A percentile compares a stretch with the other conserved stretches of the same genome.
Evolutionary conservation across 37 sponge, comb jelly and placozoan species (phyloP).

Genomic region (Amphimedon queenslandica): DNA sequence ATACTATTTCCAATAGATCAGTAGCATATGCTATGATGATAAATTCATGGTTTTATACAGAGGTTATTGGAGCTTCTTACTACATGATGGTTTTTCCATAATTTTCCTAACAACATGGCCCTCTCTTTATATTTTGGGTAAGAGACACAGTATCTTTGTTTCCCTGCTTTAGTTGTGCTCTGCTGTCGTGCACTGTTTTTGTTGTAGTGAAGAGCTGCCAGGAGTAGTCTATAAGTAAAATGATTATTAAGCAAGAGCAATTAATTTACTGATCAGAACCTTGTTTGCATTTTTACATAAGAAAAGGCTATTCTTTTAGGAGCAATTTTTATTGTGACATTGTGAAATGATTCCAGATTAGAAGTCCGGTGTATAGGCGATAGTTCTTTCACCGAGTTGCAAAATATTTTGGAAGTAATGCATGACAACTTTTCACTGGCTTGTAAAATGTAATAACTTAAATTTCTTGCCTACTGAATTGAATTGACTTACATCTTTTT

Average conservation of each 20-base stretch:
- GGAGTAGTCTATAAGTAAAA: not conserved
- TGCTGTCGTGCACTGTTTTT: not conserved
- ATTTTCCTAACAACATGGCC: slow-evolving; percentile 7
- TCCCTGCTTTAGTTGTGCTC: not conserved
- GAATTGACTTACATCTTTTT: slow-evolving; percentile 20
- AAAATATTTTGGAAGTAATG: slow-evolving; percentile 17
- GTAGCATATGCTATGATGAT: not conserved
- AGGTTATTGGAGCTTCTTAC: slow-evolving; percentile 7
- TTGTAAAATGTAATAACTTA: too few species aligned
- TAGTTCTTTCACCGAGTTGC: slow-evolving; percentile 22
- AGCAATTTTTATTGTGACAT: slow-evolving; percentile 54
- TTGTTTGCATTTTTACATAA: slow-evolving; percentile 34
- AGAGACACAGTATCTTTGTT: not conserved
- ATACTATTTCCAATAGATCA: not conserved
- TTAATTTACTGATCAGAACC: too few species aligned
- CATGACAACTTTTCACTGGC: slow-evolving; percentile 26
- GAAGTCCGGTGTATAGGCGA: slow-evolving; percentile 47
- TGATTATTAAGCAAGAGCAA: too few species aligned
- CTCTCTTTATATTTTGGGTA: slow-evolving; percentile 7
- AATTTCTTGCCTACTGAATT: too few species aligned
- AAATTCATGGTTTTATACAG: not conserved
- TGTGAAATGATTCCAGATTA: slow-evolving; percentile 45
- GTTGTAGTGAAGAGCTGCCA: slow-evolving; percentile 11
- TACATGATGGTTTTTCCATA: not conserved
- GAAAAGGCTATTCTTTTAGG: slow-evolving; percentile 45